phyloP scores from a whole-genome alignment of 2,888 invertebrate genomes.

The Hymenopus coronatus region DNA sequence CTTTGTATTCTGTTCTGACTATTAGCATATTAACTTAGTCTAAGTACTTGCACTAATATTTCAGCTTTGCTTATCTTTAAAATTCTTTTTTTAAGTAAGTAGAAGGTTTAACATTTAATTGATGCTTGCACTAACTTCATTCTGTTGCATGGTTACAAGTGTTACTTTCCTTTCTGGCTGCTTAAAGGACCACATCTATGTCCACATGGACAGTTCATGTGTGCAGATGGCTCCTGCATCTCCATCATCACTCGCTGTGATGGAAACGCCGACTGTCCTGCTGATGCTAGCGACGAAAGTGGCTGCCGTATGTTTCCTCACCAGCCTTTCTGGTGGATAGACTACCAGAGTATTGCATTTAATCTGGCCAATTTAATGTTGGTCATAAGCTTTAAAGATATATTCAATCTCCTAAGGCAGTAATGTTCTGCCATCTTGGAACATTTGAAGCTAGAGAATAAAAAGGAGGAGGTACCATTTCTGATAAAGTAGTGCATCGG shows the following conservation, averaged over 20 bases:
- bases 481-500: constrained; percentile 50
- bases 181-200: constrained; percentile 24
- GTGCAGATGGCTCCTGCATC: constrained; percentile 53
- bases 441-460: not conserved
- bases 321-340: not conserved
- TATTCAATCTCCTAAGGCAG: constrained; percentile 38
- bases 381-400: not conserved
- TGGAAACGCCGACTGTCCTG: constrained; percentile 49
- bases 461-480: constrained; percentile 55
- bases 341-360: not conserved
- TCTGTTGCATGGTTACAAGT: not conserved
- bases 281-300: constrained; percentile 52
- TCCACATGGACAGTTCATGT: constrained; percentile 38
- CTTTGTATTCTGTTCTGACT: not conserved
- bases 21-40: not conserved
- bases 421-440: constrained; percentile 37
- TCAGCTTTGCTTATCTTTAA: not conserved
- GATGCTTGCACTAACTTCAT: not conserved
- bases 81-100: not conserved
- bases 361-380: not conserved
- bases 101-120: too few species aligned
- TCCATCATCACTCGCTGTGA: constrained; percentile 47
- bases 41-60: not conserved
- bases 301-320: constrained; percentile 42
- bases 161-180: not conserved